Evolutionary conservation across 2,888 invertebrate species (phyloP), one percentile per base, ranked within the genome.

Genomic region (Caenorhabditis sp.): DNA sequence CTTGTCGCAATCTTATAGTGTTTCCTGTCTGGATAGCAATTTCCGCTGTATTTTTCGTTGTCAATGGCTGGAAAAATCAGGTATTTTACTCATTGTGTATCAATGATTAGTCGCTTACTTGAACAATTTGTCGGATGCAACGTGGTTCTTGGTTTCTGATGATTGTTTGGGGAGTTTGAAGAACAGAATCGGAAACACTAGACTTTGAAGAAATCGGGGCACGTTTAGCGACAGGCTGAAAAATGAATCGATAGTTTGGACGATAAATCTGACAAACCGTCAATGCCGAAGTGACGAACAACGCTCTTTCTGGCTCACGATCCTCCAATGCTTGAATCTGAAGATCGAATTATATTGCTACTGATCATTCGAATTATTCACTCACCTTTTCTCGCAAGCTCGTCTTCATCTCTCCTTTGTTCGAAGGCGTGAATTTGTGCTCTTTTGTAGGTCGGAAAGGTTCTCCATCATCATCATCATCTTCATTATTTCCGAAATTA

Each of bases 11-110:
- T 27, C 68, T 61, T 17, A 72, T 72, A 3, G 67, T 63, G 20
- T 65, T 50, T 0, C 72, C 72, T 12, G 72, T 72, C 38, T 72
- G 72, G 4, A 72, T 65, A 0, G 72, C 67, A 25, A 56, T 59
- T 23, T 72, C 72, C 12, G 52, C 52, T 7, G 72, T 72, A 1
- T 2, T 25, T 31, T 58, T 58, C 5, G 23, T 20, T 43, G 10
- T 43, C 3, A 43, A 14, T 17, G 43, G 43, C 17, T 43, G 43
- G 8, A 43, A 31, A 7, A 31, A 7, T 31, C 4, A 4, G 4
- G 31, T 31, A 7, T 31, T 31, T 10, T 10, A 10, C 5, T 7
- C 4, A 31, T 10, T 31, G n/a, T n/a, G n/a, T 31, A 31, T 31
- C 59, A 25, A 14, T 56, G 2, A 17, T 54, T 54, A 7, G 14